phyloP scores from a whole-genome alignment of 2,888 invertebrate genomes.

The Lasius fuliginosus region DNA sequence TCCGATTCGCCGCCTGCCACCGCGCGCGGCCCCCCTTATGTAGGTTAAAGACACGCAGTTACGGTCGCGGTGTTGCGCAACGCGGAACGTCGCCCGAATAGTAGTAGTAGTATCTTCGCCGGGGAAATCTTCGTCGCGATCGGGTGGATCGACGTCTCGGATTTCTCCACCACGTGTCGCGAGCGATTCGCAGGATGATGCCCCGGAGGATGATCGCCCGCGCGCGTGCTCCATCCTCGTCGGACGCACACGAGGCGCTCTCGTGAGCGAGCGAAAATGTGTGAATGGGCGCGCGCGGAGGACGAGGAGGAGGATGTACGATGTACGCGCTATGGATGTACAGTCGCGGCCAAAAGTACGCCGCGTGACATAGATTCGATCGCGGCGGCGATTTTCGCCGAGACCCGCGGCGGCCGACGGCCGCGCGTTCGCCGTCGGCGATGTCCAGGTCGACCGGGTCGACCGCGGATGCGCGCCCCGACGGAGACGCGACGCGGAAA shows the following conservation, averaged over 20 bases:
- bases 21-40: conserved; percentile 45
- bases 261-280: conserved; percentile 9
- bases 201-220: neutral
- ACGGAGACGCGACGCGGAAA: conserved; percentile 48
- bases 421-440: neutral
- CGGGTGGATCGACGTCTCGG: neutral
- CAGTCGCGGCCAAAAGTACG: conserved; percentile 80
- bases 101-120: neutral
- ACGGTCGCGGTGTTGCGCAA: conserved; percentile 70
- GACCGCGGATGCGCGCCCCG: neutral
- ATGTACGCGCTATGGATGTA: conserved; percentile 67
- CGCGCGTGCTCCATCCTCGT: neutral
- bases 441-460: neutral
- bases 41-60: conserved; percentile 74
- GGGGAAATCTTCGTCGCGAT: conserved; percentile 1
- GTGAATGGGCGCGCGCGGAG: conserved; percentile 63
- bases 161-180: conserved; percentile 41
- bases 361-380: conserved; percentile 81
- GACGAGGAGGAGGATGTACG: conserved; percentile 53
- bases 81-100: conserved; percentile 31
- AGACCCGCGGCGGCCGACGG: conserved; percentile 16
- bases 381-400: conserved; percentile 66
- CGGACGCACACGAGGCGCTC: neutral
- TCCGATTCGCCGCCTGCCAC: conserved; percentile 60
- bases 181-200: conserved; percentile 36